Evolutionary conservation across 2,888 invertebrate species (phyloP).

Genomic region (Pheosia tremula): DNA sequence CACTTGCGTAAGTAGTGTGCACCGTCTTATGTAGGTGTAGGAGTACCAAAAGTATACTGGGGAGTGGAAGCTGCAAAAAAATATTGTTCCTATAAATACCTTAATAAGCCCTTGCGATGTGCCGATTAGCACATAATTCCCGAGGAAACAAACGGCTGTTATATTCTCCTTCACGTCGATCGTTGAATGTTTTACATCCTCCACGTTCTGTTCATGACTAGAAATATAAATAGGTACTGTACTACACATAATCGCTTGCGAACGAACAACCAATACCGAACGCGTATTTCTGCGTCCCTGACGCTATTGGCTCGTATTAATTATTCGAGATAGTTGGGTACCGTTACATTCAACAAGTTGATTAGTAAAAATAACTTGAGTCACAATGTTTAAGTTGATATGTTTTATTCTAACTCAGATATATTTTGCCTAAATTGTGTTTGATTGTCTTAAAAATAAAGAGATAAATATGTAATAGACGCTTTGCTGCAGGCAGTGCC

Average conservation of each 20-base stretch:
- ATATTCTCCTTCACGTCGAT: slow-evolving; percentile 85
- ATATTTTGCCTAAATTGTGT: too few relatives aligned
- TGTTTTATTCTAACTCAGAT: too few relatives aligned
- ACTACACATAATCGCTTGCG: neutral
- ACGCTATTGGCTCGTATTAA: neutral
- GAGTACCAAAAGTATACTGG: too few relatives aligned
- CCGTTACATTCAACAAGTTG: neutral
- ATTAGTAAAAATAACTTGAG: too few relatives aligned
- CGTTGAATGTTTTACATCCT: slow-evolving; percentile 74
- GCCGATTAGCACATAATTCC: slow-evolving; percentile 72
- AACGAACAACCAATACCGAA: neutral
- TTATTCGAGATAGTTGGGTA: slow-evolving; percentile 1
- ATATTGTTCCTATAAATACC: slow-evolving; percentile 47
- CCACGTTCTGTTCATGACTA: slow-evolving; percentile 77
- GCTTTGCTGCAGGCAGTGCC: too few relatives aligned
- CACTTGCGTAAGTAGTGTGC: too few relatives aligned
- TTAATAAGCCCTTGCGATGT: slow-evolving; percentile 69
- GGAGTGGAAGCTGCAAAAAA: too few relatives aligned
- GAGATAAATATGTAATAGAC: too few relatives aligned
- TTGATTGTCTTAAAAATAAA: too few relatives aligned
- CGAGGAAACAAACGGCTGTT: slow-evolving; percentile 83
- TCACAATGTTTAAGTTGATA: too few relatives aligned
- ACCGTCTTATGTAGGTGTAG: too few relatives aligned
- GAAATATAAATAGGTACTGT: slow-evolving; percentile 24
- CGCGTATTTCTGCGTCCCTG: neutral